Conservation (phyloP, 92 coral and sea anemone genomes). For the Chrysogorgia sp. region DNA sequence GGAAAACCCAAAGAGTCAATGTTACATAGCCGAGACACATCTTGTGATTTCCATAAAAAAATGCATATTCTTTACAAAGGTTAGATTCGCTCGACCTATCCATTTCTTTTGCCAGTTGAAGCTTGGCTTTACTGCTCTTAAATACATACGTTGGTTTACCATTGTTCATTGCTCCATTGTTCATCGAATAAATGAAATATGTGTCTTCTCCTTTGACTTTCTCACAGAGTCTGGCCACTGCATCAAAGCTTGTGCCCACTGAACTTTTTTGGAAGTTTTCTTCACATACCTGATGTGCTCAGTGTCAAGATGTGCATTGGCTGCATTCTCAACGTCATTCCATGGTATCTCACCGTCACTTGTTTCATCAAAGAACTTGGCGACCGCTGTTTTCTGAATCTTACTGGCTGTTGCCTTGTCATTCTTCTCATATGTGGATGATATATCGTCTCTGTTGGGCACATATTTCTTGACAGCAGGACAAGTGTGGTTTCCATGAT, state of each 20-base stretch:
- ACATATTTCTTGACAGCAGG: slow-evolving; percentile 3
- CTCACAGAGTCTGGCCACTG: slow-evolving; percentile 53
- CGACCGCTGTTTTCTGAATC: slow-evolving; percentile 57
- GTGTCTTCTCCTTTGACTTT: slow-evolving; percentile 63
- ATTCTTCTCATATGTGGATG: slow-evolving; percentile 52
- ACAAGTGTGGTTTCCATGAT: slow-evolving; percentile 70
- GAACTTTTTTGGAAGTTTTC: slow-evolving; percentile 55
- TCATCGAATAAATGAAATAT: slow-evolving; percentile 56
- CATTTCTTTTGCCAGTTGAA: slow-evolving; percentile 6
- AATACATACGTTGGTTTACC: slow-evolving; percentile 53
- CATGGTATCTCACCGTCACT: slow-evolving; percentile 47
- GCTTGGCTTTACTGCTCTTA: neutral
- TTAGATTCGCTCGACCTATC: slow-evolving; percentile 1
- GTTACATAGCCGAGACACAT: neutral
- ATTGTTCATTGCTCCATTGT: slow-evolving; percentile 56
- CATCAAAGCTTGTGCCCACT: slow-evolving; percentile 63
- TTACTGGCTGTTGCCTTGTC: slow-evolving; percentile 62
- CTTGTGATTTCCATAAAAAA: neutral
- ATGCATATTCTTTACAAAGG: slow-evolving; percentile 9
- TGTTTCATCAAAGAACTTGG: slow-evolving; percentile 57
- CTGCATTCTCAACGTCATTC: slow-evolving; percentile 44
- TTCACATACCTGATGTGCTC: slow-evolving; percentile 41
- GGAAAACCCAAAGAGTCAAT: slow-evolving; percentile 33
- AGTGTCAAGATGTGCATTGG: slow-evolving; percentile 51
- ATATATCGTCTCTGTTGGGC: slow-evolving; percentile 56